Evolutionary conservation across 2,888 invertebrate genomes (phyloP).

Genomic region (Hoplodrina blanda): DNA sequence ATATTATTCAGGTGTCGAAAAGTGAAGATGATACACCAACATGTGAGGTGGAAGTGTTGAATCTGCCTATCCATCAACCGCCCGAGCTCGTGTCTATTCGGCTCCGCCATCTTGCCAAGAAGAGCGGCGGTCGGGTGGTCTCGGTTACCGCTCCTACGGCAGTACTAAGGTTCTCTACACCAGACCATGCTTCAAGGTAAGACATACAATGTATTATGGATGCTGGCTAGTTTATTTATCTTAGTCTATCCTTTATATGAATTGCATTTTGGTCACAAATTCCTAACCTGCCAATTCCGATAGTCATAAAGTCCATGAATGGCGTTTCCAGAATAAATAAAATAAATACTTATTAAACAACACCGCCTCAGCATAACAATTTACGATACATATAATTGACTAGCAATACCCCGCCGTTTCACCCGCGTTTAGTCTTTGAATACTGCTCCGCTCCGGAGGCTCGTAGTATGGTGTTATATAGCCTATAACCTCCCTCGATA

Average conservation of each 20-base stretch:
- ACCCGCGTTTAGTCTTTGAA: too few species aligned
- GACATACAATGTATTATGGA: constrained; percentile 23
- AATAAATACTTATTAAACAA: neutral
- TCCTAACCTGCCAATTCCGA: neutral
- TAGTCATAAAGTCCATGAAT: too few species aligned
- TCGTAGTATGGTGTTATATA: too few species aligned
- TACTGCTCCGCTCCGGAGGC: too few species aligned
- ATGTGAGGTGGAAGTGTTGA: constrained; percentile 92
- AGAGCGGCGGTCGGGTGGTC: constrained; percentile 95
- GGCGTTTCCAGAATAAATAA: neutral
- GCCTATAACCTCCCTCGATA: too few species aligned
- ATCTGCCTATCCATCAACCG: constrained; percentile 92
- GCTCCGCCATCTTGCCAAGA: constrained; percentile 93
- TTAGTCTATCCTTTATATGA: neutral
- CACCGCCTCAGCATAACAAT: neutral
- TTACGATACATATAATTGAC: neutral
- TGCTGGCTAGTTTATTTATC: neutral
- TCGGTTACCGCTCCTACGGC: constrained; percentile 92
- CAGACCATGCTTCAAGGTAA: constrained; percentile 93
- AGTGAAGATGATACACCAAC: constrained; percentile 79
- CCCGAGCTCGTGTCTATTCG: constrained; percentile 90
- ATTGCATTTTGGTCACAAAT: neutral
- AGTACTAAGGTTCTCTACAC: constrained; percentile 92
- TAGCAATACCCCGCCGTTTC: too few species aligned
- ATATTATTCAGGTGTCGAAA: constrained; percentile 65